Conservation (phyloP, 2,797 vertebrate genomes). For the Orestias chungarensis region DNA sequence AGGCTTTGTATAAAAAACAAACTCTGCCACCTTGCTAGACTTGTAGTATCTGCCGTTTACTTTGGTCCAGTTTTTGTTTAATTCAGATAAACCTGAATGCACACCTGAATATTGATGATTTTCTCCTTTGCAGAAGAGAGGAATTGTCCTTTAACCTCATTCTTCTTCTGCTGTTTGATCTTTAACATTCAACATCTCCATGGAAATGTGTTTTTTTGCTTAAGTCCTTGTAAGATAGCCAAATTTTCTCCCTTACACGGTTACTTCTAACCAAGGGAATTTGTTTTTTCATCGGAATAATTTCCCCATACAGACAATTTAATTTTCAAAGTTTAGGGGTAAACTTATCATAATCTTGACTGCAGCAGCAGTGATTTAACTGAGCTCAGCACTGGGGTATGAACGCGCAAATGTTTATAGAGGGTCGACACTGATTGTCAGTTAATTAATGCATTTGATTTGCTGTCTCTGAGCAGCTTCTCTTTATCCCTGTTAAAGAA, state of each 20-base stretch:
- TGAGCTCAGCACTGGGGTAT: too few species aligned
- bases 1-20: background rate
- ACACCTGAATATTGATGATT: background rate
- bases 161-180: background rate
- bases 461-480: background rate
- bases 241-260: background rate
- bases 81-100: background rate
- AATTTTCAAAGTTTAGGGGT: too few species aligned
- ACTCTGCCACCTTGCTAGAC: background rate
- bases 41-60: background rate
- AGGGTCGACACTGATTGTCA: background rate
- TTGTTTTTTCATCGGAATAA: too few species aligned
- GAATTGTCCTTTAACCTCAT: background rate
- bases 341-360: too few species aligned
- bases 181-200: background rate
- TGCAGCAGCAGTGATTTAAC: too few species aligned
- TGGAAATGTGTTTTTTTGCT: background rate
- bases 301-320: background rate
- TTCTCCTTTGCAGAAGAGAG: background rate
- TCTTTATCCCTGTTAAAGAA: background rate
- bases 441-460: background rate
- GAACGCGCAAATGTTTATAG: background rate
- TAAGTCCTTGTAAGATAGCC: background rate
- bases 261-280: too few species aligned
- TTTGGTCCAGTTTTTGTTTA: background rate